Evolutionary conservation across 2,113 vertebrate genomes (phyloP).

Genomic region (Alaudala cheleensis): DNA sequence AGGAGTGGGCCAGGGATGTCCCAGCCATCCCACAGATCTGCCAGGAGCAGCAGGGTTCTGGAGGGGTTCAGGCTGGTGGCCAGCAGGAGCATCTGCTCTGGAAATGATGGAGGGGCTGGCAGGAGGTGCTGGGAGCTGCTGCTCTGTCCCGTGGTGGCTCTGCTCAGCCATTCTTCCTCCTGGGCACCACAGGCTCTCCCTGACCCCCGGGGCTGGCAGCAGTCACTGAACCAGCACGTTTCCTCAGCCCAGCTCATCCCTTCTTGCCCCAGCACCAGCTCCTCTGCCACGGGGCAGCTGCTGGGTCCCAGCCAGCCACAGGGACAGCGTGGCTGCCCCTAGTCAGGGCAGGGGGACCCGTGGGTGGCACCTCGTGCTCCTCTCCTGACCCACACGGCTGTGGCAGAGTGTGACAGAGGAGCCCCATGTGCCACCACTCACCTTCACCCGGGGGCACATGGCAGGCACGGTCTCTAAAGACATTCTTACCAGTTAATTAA

Average conservation of each 20-base stretch:
- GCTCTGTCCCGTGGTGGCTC: neutral
- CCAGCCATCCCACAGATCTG: neutral
- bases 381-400: neutral
- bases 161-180: neutral
- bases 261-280: neutral
- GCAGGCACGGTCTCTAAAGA: neutral
- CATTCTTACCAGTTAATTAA: conserved; percentile 55
- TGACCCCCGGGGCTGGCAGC: neutral
- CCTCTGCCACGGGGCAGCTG: rapidly evolving
- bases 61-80: neutral
- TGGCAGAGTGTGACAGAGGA: neutral
- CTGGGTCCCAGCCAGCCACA: neutral
- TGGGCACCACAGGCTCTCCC: neutral
- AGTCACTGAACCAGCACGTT: neutral
- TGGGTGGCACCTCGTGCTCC: neutral
- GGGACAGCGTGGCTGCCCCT: no score
- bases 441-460: neutral
- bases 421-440: neutral
- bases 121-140: neutral
- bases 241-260: neutral
- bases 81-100: neutral
- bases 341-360: neutral
- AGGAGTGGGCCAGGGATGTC: neutral
- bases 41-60: neutral
- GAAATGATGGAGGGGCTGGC: neutral